Evolutionary conservation across 1,140 invertebrate genomes (phyloP).

Genomic region (Euwallacea fornicatus): DNA sequence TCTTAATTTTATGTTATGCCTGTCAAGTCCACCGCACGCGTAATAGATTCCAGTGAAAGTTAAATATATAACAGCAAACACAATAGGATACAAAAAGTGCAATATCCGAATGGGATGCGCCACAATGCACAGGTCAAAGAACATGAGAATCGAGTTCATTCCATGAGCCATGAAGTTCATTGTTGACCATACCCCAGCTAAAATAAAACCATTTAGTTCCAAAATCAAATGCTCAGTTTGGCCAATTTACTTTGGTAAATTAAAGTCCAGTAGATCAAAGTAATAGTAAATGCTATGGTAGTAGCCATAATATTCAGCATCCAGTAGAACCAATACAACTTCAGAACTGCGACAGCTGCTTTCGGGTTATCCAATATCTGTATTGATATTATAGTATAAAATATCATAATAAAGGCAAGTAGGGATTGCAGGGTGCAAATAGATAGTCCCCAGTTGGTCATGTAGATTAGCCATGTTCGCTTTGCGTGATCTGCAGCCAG

Average conservation of each 20-base stretch:
- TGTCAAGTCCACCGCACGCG: neutral
- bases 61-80: neutral
- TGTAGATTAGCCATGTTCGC: neutral
- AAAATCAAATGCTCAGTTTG: neutral
- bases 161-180: conserved; percentile 73
- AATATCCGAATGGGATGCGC: conserved; percentile 68
- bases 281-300: neutral
- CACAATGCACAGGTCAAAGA: conserved; percentile 71
- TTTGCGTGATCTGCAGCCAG: neutral
- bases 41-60: neutral
- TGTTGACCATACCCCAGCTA: conserved; percentile 55
- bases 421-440: neutral
- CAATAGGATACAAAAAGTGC: conserved; percentile 68
- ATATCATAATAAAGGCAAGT: neutral
- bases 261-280: neutral
- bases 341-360: neutral
- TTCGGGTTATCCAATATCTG: neutral
- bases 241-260: conserved; percentile 6
- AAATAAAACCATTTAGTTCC: neutral
- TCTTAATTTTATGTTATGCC: neutral
- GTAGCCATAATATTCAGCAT: neutral
- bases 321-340: neutral
- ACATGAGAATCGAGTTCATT: conserved; percentile 71
- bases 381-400: neutral
- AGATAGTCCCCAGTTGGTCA: neutral